Conservation (phyloP, 2,888 invertebrate genomes). For the Drosophila rubida region DNA sequence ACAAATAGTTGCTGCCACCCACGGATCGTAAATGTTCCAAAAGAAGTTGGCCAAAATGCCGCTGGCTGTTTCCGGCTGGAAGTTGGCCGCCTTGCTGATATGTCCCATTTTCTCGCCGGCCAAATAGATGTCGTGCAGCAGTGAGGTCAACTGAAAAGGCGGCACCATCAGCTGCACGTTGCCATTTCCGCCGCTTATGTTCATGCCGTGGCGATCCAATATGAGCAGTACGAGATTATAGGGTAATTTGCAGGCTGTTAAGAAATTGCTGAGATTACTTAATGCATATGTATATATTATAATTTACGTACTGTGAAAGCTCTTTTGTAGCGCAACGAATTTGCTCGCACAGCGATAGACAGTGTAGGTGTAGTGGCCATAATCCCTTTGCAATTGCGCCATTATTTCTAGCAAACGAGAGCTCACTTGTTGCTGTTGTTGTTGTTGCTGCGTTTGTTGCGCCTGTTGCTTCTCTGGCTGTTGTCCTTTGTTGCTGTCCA, state of each 20-base stretch:
- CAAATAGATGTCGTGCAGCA: slow-evolving; percentile 84
- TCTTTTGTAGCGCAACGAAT: slow-evolving; percentile 81
- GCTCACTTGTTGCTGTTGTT: slow-evolving; percentile 39
- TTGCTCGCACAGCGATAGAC: slow-evolving; percentile 84
- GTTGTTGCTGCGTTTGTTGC: slow-evolving; percentile 5
- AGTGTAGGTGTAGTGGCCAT: slow-evolving; percentile 81
- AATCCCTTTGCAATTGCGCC: slow-evolving; percentile 77
- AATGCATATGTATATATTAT: slow-evolving; percentile 2
- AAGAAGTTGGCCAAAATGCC: slow-evolving; percentile 82
- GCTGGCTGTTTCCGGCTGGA: slow-evolving; percentile 78
- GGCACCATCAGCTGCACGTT: slow-evolving; percentile 80
- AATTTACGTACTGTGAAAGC: slow-evolving; percentile 80
- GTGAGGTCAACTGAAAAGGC: slow-evolving; percentile 82
- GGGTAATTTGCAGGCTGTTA: slow-evolving; percentile 81
- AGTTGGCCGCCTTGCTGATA: slow-evolving; percentile 69
- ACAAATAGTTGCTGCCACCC: slow-evolving; percentile 30
- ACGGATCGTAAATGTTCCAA: slow-evolving; percentile 85
- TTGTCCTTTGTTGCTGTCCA: slow-evolving; percentile 57
- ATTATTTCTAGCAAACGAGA: slow-evolving; percentile 69
- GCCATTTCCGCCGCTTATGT: slow-evolving; percentile 47
- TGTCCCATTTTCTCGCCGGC: slow-evolving; percentile 83
- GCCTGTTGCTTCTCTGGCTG: slow-evolving; percentile 36
- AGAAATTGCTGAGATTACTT: not conserved
- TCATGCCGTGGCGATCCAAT: slow-evolving; percentile 82
- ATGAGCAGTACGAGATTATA: slow-evolving; percentile 83